These are phyloP conservation scores for Nesidiocoris tenuis DNA, from an alignment of 2,888 invertebrate genomes.

Conservation along the genomic window DNA sequence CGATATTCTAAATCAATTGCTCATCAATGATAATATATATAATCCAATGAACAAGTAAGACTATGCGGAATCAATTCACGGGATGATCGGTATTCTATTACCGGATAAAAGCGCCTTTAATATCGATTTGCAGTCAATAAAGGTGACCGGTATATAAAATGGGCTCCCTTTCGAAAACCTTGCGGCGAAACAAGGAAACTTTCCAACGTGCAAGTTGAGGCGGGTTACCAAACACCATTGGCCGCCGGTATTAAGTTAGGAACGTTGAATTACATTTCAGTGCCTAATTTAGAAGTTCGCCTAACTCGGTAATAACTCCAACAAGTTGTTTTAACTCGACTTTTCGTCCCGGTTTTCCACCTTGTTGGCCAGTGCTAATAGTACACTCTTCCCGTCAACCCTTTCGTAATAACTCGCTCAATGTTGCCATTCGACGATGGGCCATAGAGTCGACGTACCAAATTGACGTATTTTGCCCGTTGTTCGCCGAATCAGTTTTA, in stretches of 20 bases:
- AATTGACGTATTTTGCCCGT: too few species aligned
- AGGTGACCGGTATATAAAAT: too few species aligned
- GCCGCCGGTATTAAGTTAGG: slow-evolving; percentile 23
- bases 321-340: slow-evolving; percentile 28
- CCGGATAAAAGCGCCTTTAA: too few species aligned
- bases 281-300: slow-evolving; percentile 29
- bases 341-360: neutral
- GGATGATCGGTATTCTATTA: too few species aligned
- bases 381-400: neutral
- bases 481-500: neutral
- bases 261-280: slow-evolving; percentile 30
- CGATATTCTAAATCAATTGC: too few species aligned
- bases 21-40: too few species aligned
- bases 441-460: too few species aligned
- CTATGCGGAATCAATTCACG: too few species aligned
- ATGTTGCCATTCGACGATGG: neutral
- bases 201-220: neutral
- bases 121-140: too few species aligned
- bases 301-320: slow-evolving; percentile 32
- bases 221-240: slow-evolving; percentile 7
- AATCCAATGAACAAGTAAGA: too few species aligned
- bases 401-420: neutral
- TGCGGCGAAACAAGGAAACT: neutral
- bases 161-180: too few species aligned
- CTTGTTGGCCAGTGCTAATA: neutral